Conservation (phyloP, 2,797 vertebrate species). For the Oryzias sinensis region DNA sequence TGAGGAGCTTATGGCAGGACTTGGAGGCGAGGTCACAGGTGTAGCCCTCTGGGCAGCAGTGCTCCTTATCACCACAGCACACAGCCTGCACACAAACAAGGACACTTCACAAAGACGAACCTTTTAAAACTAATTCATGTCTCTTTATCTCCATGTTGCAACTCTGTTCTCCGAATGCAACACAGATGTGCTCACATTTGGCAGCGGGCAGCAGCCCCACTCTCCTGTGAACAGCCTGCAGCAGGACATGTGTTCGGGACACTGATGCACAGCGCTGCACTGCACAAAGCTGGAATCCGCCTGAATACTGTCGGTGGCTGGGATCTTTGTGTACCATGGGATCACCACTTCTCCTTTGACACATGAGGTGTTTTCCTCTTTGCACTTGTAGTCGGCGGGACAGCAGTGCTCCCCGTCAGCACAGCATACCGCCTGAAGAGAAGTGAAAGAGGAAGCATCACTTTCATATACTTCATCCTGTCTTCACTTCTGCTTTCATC, state of each 20-base stretch:
- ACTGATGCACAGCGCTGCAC: conserved; percentile 36
- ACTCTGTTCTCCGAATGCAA: background rate
- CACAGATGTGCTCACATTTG: conserved; percentile 43
- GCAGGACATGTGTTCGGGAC: conserved; percentile 59
- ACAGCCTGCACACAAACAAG: conserved; percentile 72
- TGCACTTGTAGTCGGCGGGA: conserved; percentile 57
- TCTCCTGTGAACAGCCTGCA: conserved; percentile 56
- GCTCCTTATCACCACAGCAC: conserved; percentile 81
- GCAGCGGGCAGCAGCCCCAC: conserved; percentile 73
- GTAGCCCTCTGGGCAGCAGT: conserved; percentile 85
- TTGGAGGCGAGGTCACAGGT: conserved; percentile 72
- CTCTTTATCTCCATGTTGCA: conserved; percentile 16
- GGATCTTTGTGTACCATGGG: conserved; percentile 74
- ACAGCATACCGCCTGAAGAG: conserved; percentile 73
- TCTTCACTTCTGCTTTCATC: conserved; percentile 37
- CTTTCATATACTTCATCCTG: conserved; percentile 18
- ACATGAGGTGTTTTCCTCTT: conserved; percentile 28
- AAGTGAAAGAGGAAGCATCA: conserved; percentile 20
- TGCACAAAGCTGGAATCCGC: conserved; percentile 5
- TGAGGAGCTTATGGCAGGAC: conserved; percentile 74
- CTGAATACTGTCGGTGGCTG: conserved; percentile 17
- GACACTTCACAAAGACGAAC: conserved; percentile 17
- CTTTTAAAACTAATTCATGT: background rate
- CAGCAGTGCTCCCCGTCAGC: conserved; percentile 66
- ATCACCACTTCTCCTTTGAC: conserved; percentile 53